phyloP scores from a whole-genome alignment of 2,113 vertebrate species.

The Nothobranchius kuhntae region DNA sequence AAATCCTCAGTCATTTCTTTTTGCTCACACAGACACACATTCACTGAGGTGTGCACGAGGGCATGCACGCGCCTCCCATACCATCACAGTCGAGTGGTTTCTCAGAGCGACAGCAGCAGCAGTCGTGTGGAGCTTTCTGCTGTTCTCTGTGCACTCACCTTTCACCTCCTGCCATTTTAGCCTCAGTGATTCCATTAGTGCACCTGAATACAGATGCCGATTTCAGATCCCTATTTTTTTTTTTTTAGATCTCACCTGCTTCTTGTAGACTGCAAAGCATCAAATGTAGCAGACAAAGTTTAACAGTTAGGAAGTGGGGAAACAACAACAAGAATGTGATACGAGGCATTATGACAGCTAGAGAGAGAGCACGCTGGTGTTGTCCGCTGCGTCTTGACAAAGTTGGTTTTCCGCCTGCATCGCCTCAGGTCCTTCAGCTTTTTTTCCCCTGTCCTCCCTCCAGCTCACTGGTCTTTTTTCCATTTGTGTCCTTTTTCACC shows the following conservation, averaged over 20 bases:
- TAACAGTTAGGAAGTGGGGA: constrained; percentile 12
- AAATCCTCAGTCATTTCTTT: constrained; percentile 2
- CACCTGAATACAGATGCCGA: constrained; percentile 72
- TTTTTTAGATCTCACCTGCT: constrained; percentile 28
- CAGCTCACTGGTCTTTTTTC: constrained; percentile 13
- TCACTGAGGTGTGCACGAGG: constrained; percentile 7
- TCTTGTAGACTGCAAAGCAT: constrained; percentile 33
- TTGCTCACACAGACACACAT: background rate
- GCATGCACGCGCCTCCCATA: constrained; percentile 50
- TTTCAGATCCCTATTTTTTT: constrained; percentile 41
- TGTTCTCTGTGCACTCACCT: constrained; percentile 73
- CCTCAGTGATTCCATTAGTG: constrained; percentile 77
- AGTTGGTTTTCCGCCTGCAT: constrained; percentile 44
- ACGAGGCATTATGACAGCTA: constrained; percentile 40
- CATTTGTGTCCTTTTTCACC: constrained; percentile 1
- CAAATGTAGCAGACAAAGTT: constrained; percentile 32
- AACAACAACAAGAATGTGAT: constrained; percentile 40
- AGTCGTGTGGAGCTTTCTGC: constrained; percentile 62
- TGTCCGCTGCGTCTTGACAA: constrained; percentile 37
- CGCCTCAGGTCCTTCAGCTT: constrained; percentile 22
- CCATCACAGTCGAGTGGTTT: constrained; percentile 70
- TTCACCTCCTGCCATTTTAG: constrained; percentile 78
- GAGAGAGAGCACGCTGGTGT: constrained; percentile 21
- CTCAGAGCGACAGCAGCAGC: constrained; percentile 66
- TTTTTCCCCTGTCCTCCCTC: constrained; percentile 16